phyloP scores from a whole-genome alignment of 2,888 invertebrate genomes.

The Rhaphigaster nebulosa region DNA sequence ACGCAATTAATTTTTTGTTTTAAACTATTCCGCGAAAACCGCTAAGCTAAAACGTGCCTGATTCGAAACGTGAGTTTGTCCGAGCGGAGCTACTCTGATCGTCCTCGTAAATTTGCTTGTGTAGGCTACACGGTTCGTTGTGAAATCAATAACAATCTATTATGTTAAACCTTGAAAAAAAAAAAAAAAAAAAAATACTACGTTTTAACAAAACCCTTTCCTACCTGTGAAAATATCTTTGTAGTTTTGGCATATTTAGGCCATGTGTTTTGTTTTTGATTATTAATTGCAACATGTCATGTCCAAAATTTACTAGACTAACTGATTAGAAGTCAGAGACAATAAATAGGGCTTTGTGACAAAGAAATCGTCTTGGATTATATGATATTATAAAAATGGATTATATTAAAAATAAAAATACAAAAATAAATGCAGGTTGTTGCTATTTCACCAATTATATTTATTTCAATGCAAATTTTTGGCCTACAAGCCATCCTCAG shows the following conservation, averaged over 20 bases:
- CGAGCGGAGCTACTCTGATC: neutral
- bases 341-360: too few relatives aligned
- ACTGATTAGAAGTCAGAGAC: too few relatives aligned
- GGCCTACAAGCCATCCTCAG: too few relatives aligned
- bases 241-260: neutral
- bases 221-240: neutral
- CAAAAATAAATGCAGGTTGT: too few relatives aligned
- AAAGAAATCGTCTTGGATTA: too few relatives aligned
- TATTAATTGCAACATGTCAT: too few relatives aligned
- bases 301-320: too few relatives aligned
- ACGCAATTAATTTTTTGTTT: neutral
- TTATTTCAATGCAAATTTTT: too few relatives aligned
- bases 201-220: neutral
- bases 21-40: neutral
- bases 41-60: neutral
- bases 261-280: too few relatives aligned
- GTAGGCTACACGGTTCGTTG: neutral
- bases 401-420: too few relatives aligned
- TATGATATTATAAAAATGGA: too few relatives aligned
- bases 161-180: neutral
- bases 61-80: neutral
- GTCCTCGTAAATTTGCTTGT: constrained; percentile 6
- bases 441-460: too few relatives aligned
- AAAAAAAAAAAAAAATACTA: neutral
- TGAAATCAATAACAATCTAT: constrained; percentile 5